These are phyloP conservation scores for Sisyra terminalis DNA, from an alignment of 2,888 invertebrate genomes.

Conservation along the genomic window DNA sequence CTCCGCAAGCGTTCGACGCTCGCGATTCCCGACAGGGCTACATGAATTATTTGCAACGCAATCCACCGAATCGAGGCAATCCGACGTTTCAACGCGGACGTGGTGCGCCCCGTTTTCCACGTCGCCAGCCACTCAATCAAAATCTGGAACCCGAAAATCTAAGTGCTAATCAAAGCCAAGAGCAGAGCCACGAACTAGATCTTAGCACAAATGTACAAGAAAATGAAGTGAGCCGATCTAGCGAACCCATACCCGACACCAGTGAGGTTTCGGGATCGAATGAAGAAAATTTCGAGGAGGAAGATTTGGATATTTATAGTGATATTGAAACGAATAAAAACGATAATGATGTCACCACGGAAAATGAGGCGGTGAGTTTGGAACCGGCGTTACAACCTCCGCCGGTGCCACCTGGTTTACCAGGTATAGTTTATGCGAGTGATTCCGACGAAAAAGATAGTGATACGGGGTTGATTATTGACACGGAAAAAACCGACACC, in stretches of 20 bases:
- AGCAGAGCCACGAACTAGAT: constrained; percentile 3
- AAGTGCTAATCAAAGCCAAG: background rate
- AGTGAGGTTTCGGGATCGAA: background rate
- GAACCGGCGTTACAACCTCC: constrained; percentile 24
- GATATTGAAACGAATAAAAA: constrained; percentile 35
- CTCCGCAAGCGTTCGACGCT: background rate
- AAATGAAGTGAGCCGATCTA: constrained; percentile 7
- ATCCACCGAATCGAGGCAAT: constrained; percentile 3
- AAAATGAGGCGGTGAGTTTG: constrained; percentile 12
- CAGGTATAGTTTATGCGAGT: constrained; percentile 21
- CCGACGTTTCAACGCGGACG: constrained; percentile 11
- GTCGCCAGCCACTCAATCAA: constrained; percentile 9
- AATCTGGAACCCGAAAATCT: background rate
- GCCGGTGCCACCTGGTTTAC: constrained; percentile 26
- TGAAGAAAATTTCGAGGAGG: constrained; percentile 18
- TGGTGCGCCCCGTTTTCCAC: constrained; percentile 10
- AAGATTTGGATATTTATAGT: constrained; percentile 42
- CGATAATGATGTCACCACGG: constrained; percentile 19
- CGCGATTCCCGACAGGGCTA: constrained; percentile 11
- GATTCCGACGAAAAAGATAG: constrained; percentile 37
- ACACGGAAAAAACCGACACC: constrained; percentile 21
- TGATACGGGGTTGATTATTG: constrained; percentile 37
- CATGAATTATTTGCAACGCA: constrained; percentile 11
- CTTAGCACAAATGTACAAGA: constrained; percentile 7
- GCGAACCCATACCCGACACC: constrained; percentile 6